Base-by-base conservation (phyloP, 2,888 invertebrate genomes). In the Hydrotaea diabolus region DNA sequence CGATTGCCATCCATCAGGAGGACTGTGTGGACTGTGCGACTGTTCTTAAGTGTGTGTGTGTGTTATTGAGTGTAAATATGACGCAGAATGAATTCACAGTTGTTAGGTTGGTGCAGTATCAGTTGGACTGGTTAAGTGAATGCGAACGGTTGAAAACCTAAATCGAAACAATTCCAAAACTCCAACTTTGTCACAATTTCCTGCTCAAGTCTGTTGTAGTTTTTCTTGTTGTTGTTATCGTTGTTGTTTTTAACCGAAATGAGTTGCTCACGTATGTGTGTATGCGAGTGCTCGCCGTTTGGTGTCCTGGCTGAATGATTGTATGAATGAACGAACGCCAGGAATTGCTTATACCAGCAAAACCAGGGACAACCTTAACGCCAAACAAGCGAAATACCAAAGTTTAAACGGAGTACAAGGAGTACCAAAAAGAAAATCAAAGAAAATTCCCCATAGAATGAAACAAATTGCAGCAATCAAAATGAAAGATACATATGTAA, bases 31-130 rank as follows among this genome's bases (percentile, higher is more conserved):
- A 21, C 15, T 39, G 49, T 15, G 1, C 49, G 49, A 15, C n/a
- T 69, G 36, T 23, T 39, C 62, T 23, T 62, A 43, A 23, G 59
- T 36, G 53, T 82, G 79, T 85, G 59, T 82, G 72, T 82, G 69
- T 85, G 77, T 82, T 82, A 82, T 85, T 85, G 85, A 85, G 85
- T 85, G 85, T 82, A 77, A 82, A 79, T 76, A 82, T 85, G 85
- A 85, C 83, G 85, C 82, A 83, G 80, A 80, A 82, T 85, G 83
- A 83, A 80, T 83, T 85, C 71, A 31, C 31, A 85, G 85, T 85
- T 83, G 85, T 80, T 83, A 80, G 80, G 83, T 83, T 85, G 85
- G 77, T 85, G 85, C 83, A 85, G 85, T 80, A 82, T 82, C 85
- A 85, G 85, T 83, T 80, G 75, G 85, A 83, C 85, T 83, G 82